These are phyloP conservation scores for Chloromyia formosa DNA, from an alignment of 2,888 invertebrate species.

Conservation along the genomic window DNA sequence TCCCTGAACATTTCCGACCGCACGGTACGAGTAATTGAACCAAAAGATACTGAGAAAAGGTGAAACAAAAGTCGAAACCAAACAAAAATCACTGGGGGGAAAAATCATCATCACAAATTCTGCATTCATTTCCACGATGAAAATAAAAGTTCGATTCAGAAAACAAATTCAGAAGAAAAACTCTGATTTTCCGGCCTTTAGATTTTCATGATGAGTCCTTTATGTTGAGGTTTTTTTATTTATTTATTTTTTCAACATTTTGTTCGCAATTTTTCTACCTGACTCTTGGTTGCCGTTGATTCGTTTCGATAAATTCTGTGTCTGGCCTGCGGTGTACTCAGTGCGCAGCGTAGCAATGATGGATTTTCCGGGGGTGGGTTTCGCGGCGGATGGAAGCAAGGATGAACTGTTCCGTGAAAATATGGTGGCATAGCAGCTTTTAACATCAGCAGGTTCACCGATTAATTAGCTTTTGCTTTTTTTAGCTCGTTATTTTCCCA, in stretches of 20 bases:
- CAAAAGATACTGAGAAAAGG: neutral
- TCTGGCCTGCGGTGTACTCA: neutral
- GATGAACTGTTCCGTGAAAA: neutral
- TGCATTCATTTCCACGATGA: conserved; percentile 20
- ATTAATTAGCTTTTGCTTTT: conserved; percentile 32
- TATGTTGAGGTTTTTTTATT: conserved; percentile 24
- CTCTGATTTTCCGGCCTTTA: conserved; percentile 52
- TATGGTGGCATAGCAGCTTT: neutral
- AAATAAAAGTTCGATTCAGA: conserved; percentile 48
- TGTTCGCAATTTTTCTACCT: no score
- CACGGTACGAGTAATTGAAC: neutral
- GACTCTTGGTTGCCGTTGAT: conserved; percentile 3
- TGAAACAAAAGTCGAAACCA: conserved; percentile 13
- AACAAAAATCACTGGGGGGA: conserved; percentile 31
- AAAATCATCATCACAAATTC: conserved; percentile 36
- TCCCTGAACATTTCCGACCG: neutral
- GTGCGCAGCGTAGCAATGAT: neutral
- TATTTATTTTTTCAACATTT: neutral
- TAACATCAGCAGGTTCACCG: neutral
- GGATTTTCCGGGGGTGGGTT: neutral
- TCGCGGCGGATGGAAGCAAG: neutral
- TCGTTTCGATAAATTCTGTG: conserved; percentile 12
- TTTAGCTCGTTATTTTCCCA: conserved; percentile 17
- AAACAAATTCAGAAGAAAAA: conserved; percentile 52
- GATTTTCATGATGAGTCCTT: conserved; percentile 47